A percentile compares a stretch with the other conserved stretches of the same genome.
Conservation (phyloP, 2,888 invertebrate genomes). For the Marasmarcha lunaedactyla region DNA sequence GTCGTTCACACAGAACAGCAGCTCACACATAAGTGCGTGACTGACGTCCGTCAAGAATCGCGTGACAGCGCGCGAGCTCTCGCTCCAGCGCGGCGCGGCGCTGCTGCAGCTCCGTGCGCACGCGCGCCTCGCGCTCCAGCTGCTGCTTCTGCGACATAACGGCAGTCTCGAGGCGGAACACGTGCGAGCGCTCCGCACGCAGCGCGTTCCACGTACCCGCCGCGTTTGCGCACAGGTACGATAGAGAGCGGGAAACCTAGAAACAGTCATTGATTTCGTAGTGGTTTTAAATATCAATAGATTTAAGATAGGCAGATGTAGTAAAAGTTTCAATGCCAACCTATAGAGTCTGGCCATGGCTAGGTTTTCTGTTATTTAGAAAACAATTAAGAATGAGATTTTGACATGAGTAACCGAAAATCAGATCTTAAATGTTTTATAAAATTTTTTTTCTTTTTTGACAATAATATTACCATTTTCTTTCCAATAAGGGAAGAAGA, state of each 20-base stretch:
- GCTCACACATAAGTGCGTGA: too few species aligned
- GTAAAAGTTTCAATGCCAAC: background rate
- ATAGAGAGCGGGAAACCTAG: slow-evolving; percentile 41
- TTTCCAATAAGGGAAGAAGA: too few species aligned
- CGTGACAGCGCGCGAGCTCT: too few species aligned
- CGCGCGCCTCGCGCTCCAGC: slow-evolving; percentile 43
- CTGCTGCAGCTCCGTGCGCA: slow-evolving; percentile 49
- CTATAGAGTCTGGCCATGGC: too few species aligned
- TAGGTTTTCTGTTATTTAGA: background rate
- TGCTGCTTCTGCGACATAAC: slow-evolving; percentile 47
- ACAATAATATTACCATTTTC: too few species aligned
- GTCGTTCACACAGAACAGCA: too few species aligned
- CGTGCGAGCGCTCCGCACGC: slow-evolving; percentile 45
- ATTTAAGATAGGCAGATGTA: background rate
- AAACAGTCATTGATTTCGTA: background rate
- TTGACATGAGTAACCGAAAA: background rate
- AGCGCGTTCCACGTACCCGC: slow-evolving; percentile 52
- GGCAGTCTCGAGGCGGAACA: slow-evolving; percentile 45
- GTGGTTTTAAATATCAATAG: background rate
- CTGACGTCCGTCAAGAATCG: too few species aligned
- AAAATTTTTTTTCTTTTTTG: too few species aligned
- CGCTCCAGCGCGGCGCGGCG: slow-evolving; percentile 44
- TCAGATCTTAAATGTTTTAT: too few species aligned
- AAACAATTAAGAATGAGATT: background rate
- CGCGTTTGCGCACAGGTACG: slow-evolving; percentile 38